phyloP scores from a whole-genome alignment of 2,797 vertebrate species.

The Tolypeutes matacus region DNA sequence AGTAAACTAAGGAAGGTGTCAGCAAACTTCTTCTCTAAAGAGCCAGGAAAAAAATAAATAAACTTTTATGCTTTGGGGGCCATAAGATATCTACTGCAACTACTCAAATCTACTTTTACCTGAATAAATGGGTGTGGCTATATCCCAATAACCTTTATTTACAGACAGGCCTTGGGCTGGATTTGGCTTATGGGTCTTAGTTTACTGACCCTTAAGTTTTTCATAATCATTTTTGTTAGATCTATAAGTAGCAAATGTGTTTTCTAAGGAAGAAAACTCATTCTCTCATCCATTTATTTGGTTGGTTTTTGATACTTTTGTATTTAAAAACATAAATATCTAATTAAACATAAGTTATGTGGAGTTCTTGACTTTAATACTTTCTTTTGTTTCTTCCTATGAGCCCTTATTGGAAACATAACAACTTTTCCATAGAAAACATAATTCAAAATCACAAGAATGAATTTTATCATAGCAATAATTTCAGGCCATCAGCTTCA shows the following conservation, averaged over 20 bases:
- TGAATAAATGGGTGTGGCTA: background rate
- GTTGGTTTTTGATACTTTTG: slow-evolving; percentile 40
- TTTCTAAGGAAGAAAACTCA: background rate
- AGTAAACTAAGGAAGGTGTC: background rate
- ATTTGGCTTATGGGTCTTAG: background rate
- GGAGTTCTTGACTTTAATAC: background rate
- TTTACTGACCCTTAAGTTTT: background rate
- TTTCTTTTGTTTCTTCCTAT: background rate
- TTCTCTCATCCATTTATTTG: background rate
- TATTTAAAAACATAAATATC: background rate
- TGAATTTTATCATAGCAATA: background rate
- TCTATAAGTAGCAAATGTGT: background rate
- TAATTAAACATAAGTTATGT: background rate
- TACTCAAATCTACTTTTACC: background rate
- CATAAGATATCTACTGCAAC: background rate
- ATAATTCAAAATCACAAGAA: background rate
- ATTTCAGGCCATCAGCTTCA: background rate
- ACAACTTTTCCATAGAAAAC: background rate
- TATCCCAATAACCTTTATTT: background rate
- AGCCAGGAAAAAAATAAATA: background rate
- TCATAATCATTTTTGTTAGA: background rate
- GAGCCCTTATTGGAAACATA: background rate
- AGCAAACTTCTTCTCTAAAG: background rate
- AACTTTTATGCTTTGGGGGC: background rate
- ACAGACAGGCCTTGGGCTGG: background rate